A percentile compares a stretch with the other conserved stretches of the same genome.
These are phyloP conservation scores for Melieria omissa DNA, from an alignment of 2,888 invertebrate genomes.

Conservation along the genomic window DNA sequence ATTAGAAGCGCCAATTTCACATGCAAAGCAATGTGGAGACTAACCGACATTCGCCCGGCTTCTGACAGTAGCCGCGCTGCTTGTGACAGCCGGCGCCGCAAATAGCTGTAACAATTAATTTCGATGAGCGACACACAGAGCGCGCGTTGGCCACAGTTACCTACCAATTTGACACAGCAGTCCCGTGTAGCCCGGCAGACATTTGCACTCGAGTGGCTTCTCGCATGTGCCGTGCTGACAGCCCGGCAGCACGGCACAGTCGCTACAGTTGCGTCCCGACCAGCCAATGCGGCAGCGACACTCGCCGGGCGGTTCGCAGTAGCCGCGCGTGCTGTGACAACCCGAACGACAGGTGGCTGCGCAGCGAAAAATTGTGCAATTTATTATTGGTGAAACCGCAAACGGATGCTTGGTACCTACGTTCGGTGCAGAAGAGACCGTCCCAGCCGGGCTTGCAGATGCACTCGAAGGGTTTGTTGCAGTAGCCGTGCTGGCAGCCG, in stretches of 20 bases:
- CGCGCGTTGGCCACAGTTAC: conserved; percentile 56
- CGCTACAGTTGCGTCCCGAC: conserved; percentile 86
- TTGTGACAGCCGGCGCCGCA: conserved; percentile 85
- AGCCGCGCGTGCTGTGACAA: conserved; percentile 86
- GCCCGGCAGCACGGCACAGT: conserved; percentile 89
- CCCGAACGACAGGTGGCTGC: conserved; percentile 86
- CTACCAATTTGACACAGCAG: conserved; percentile 87
- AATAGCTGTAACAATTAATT: conserved; percentile 72
- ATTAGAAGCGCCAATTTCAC: conserved; percentile 6
- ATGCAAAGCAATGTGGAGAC: conserved; percentile 45
- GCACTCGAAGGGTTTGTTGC: conserved; percentile 88
- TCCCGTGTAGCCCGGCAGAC: conserved; percentile 91
- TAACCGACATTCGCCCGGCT: conserved; percentile 81
- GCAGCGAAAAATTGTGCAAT: neutral
- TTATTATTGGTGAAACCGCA: neutral
- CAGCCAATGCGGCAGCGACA: conserved; percentile 92
- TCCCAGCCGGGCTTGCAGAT: conserved; percentile 88
- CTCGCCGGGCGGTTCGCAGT: conserved; percentile 87
- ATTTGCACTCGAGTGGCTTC: conserved; percentile 90
- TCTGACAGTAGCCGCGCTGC: conserved; percentile 85
- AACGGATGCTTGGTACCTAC: conserved; percentile 68
- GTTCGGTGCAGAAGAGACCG: conserved; percentile 88
- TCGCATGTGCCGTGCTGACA: conserved; percentile 91
- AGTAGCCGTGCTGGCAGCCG: conserved; percentile 87
- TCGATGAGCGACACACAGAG: neutral